Percentiles rank a stretch among this genome's conserved stretches.
These are phyloP conservation scores for Varecia variegata DNA, from an alignment of 2,797 vertebrate genomes.

Conservation along the genomic window DNA sequence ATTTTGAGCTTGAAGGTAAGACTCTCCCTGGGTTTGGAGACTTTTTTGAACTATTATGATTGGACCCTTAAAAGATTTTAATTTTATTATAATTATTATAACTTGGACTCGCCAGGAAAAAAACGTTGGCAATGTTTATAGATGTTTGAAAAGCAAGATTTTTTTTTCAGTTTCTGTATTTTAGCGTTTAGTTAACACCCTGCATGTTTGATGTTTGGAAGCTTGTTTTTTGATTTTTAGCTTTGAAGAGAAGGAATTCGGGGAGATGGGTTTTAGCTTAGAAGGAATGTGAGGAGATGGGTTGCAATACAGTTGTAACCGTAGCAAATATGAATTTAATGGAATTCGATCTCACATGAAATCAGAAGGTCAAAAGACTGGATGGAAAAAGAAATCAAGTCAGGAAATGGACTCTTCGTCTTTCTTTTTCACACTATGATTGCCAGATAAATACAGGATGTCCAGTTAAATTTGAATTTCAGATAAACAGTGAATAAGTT, in stretches of 20 bases:
- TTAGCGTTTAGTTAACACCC: neutral
- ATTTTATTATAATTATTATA: neutral
- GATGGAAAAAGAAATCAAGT: neutral
- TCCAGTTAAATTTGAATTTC: neutral
- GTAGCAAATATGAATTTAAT: neutral
- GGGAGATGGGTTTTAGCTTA: neutral
- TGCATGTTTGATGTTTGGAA: neutral
- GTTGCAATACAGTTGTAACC: neutral
- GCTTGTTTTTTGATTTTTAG: neutral
- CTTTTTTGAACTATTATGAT: neutral
- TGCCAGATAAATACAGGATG: neutral
- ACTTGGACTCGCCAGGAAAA: neutral
- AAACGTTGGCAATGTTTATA: neutral
- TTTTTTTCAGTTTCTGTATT: neutral
- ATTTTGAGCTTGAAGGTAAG: slow-evolving; percentile 50
- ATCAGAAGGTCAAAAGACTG: neutral
- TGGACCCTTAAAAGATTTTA: neutral
- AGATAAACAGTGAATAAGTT: too few relatives aligned
- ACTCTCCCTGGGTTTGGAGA: neutral
- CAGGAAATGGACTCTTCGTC: neutral
- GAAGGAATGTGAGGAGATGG: neutral
- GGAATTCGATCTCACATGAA: neutral
- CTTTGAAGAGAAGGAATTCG: neutral
- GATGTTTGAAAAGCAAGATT: neutral
- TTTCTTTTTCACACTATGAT: neutral